Base-by-base conservation (phyloP, 2,797 vertebrate species). In the Aldrovandia affinis region DNA sequence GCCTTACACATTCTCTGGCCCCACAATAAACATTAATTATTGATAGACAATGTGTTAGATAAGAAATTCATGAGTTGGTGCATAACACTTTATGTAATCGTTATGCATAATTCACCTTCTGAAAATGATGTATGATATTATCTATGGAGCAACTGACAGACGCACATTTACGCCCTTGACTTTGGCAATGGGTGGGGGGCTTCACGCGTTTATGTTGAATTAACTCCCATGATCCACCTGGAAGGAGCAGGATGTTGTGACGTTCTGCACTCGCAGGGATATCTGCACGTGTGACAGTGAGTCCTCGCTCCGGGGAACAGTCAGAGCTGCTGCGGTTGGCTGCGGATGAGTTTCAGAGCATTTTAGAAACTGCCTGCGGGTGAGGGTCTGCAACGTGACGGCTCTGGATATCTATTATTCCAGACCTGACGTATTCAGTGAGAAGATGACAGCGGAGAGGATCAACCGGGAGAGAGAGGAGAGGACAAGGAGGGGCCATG, bases 1-100 rank as follows among this genome's bases (percentile, higher is more conserved):
- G 70, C 86, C 82, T 84, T 85, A 86, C 82, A 86, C 39, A 83
- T 85, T 84, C 84, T 84, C 57, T 52, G 79, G 61, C 81, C 63
- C 63, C 1, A 81, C 85, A 84, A 88, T 87, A 87, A 86, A 83
- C 86, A 90, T 90, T 83, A 89, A 90, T 89, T 89, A 90, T 90
- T 89, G 81, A 89, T 75, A 78, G 85, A 14, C 85, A 91, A 89
- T 80, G 87, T 89, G 88, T 88, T 88, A 83, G 83, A 89, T 89
- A 85, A 89, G 89, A 89, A 88, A 89, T 90, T 89, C 87, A 90
- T 89, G 89, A 90, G 89, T 85, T 57, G 70, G 80, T 61, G 78
- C 87, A 83, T 84, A 84, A 82, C 36, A 81, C 85, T 89, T 88
- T 88, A 91, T 88, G 88, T 89, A 91, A 89, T 87, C 84, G 87